Base-by-base conservation (phyloP, 1,140 invertebrate species). In the Drosophila kanapiae region DNA sequence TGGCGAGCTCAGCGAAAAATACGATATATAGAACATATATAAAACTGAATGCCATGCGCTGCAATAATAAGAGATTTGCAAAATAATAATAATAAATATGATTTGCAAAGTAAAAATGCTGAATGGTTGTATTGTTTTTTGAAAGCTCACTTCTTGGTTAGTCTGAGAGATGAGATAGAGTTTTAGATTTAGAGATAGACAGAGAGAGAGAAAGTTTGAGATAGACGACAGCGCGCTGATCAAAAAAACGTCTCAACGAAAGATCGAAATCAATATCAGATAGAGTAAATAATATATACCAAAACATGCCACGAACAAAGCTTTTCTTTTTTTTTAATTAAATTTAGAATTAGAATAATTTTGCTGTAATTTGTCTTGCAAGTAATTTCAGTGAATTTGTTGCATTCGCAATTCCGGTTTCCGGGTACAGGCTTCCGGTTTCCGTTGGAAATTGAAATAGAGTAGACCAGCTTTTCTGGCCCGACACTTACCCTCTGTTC, bases 401-500 rank as follows among this genome's bases (percentile, higher is more conserved):
- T 80, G 76, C 61, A 68, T 88, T 69, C 59, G 59, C 37, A 63
- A 40, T 83, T 85, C 62, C 82, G 74, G 53, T 31, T 53, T 63
- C 38, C 48, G 38, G 63, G 54, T 71, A 45, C 43, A 18, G 56
- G 29, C 11, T 83, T 84, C 61, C 82, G 72, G 53, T 35, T 54
- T 63, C 35, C 35, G 23, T 72, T 77, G 38, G 59, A 85, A 83
- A 74, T 72, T 70, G 54, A 54, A 47, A 35, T 11, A 60, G 14
- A 56, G 31, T 58, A 45, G 27, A 60, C 29, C 54, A 23, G 40
- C n/a, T 40, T 10, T 29, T 16, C 37, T 35, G 54, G 35, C 53
- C 54, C 53, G 63, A 63, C 16, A 96, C 97, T 98, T 95, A 98
- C 97, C 97, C 97, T 95, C 92, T 97, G 96, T 95, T 97, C 96